phyloP scores from a whole-genome alignment of 2,888 invertebrate species.

The Drosophila infuscata region DNA sequence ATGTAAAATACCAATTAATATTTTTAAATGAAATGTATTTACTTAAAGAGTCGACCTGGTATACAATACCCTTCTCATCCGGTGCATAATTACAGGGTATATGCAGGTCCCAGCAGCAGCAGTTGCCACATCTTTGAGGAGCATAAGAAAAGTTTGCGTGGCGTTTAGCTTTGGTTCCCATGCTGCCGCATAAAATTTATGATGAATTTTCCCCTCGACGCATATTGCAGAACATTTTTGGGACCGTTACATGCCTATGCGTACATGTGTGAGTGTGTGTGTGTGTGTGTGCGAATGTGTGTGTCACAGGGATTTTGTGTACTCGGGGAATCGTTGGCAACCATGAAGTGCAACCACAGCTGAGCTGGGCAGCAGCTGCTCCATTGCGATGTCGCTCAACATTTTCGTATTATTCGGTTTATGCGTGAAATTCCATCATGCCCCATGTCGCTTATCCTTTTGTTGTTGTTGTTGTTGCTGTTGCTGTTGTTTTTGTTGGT shows the following conservation, averaged over 20 bases:
- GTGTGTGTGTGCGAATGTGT: constrained; percentile 19
- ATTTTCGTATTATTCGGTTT: constrained; percentile 61
- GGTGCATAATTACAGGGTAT: constrained; percentile 18
- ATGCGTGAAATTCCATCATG: constrained; percentile 66
- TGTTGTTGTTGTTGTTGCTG: constrained; percentile 5
- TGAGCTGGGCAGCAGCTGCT: constrained; percentile 67
- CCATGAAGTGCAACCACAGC: constrained; percentile 74
- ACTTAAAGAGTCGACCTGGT: not conserved
- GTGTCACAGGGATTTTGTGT: constrained; percentile 26
- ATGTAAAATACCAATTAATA: not conserved
- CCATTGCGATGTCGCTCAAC: constrained; percentile 64
- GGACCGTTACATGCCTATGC: constrained; percentile 73
- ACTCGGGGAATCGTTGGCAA: constrained; percentile 28
- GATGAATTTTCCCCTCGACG: constrained; percentile 79
- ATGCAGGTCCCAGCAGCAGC: constrained; percentile 40
- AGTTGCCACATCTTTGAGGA: constrained; percentile 61
- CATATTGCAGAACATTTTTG: constrained; percentile 81
- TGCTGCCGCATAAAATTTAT: constrained; percentile 78
- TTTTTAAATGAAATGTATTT: not conserved
- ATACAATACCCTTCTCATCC: not conserved
- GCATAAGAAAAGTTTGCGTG: constrained; percentile 73
- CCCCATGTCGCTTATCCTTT: constrained; percentile 54
- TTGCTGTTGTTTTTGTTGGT: constrained; percentile 1
- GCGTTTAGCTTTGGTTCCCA: constrained; percentile 57
- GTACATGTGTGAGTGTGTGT: constrained; percentile 38